Evolutionary conservation across 2,113 vertebrate genomes (phyloP).

Genomic region (Lathamus discolor): DNA sequence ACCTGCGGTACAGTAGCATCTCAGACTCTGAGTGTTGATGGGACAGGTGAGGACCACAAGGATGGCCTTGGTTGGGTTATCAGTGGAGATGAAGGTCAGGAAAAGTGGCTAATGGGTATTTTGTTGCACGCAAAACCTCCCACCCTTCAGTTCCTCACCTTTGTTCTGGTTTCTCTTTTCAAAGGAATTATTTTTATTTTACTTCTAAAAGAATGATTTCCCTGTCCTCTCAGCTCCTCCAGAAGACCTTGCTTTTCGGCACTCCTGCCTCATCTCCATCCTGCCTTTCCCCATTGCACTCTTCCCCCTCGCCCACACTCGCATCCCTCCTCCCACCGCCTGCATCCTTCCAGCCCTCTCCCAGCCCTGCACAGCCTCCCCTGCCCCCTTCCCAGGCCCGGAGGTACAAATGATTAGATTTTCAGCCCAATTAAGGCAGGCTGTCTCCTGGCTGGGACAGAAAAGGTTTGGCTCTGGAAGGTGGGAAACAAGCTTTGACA

Average conservation of each 20-base stretch:
- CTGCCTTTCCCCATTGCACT: slow-evolving; percentile 25
- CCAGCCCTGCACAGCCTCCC: background rate
- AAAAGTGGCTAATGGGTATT: accelerated
- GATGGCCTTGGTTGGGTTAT: background rate
- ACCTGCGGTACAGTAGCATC: accelerated
- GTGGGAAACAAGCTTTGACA: slow-evolving; percentile 73
- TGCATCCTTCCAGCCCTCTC: background rate
- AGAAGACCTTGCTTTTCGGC: background rate
- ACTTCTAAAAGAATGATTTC: background rate
- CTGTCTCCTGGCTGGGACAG: slow-evolving; percentile 63
- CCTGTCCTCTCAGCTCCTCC: background rate
- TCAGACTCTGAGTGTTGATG: background rate
- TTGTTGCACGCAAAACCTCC: background rate
- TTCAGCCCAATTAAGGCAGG: slow-evolving; percentile 75
- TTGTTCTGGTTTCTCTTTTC: background rate
- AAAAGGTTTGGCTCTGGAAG: slow-evolving; percentile 65
- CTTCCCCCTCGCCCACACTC: background rate
- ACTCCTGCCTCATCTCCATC: background rate
- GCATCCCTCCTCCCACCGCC: background rate
- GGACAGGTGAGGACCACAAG: background rate
- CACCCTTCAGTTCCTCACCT: background rate
- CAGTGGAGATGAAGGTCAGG: background rate
- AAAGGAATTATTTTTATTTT: background rate
- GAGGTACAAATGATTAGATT: slow-evolving; percentile 76
- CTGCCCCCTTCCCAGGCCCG: slow-evolving; percentile 58